These are phyloP conservation scores for Proterorhinus semilunaris DNA, from an alignment of 2,113 vertebrate species.

Conservation along the genomic window DNA sequence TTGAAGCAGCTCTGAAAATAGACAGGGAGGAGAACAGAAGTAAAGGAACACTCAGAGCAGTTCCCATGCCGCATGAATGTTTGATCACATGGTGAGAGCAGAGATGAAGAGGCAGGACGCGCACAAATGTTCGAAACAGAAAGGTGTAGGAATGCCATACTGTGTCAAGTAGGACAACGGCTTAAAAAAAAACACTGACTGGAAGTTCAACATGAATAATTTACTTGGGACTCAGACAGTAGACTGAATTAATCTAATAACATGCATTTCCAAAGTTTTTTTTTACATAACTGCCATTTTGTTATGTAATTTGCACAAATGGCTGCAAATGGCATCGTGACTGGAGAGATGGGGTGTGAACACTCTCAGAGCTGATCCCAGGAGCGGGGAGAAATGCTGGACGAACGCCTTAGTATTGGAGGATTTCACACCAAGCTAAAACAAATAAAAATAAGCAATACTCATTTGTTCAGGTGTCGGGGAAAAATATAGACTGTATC, in stretches of 20 bases:
- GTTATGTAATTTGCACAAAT: slow-evolving; percentile 64
- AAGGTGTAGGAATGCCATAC: slow-evolving; percentile 22
- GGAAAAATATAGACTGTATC: not conserved
- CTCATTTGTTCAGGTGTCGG: not conserved
- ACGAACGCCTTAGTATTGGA: slow-evolving; percentile 38
- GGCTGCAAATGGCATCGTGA: slow-evolving; percentile 40
- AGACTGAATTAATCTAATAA: not conserved
- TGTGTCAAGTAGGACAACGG: not conserved
- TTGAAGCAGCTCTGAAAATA: slow-evolving; percentile 76
- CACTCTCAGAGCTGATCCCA: slow-evolving; percentile 57
- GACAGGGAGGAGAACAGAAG: slow-evolving; percentile 73
- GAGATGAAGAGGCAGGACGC: slow-evolving; percentile 51
- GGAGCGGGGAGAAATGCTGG: slow-evolving; percentile 39
- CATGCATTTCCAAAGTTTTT: slow-evolving; percentile 11
- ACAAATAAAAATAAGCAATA: not conserved
- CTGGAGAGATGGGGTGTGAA: slow-evolving; percentile 47
- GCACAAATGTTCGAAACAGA: slow-evolving; percentile 36
- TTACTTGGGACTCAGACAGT: not conserved
- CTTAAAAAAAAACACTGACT: not conserved
- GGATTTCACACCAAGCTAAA: slow-evolving; percentile 28
- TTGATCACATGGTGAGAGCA: slow-evolving; percentile 70
- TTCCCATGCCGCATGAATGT: slow-evolving; percentile 75
- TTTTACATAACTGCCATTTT: slow-evolving; percentile 70
- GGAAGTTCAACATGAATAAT: not conserved
- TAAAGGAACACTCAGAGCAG: slow-evolving; percentile 72